Evolutionary conservation across 2,113 vertebrate genomes (phyloP).

Genomic region (Passer domesticus): DNA sequence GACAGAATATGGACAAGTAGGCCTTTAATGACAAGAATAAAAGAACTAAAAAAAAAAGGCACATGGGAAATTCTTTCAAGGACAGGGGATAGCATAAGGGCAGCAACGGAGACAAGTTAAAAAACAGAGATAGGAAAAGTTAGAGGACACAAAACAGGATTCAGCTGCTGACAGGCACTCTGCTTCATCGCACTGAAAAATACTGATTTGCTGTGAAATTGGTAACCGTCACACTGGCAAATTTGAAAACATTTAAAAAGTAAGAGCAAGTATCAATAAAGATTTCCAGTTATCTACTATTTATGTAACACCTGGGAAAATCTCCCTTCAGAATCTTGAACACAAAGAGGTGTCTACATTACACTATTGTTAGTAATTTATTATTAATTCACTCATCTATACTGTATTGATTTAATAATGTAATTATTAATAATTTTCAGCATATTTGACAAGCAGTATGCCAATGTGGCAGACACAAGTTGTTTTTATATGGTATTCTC

Average conservation of each 20-base stretch:
- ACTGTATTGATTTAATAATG: not conserved
- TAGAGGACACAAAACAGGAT: not conserved
- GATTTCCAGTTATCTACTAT: not conserved
- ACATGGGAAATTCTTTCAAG: conserved; percentile 9
- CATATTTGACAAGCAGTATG: not conserved
- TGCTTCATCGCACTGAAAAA: not conserved
- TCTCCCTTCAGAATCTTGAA: not conserved
- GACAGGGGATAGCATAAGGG: not conserved
- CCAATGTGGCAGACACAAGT: not conserved
- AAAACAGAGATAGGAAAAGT: not conserved
- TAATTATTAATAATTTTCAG: not conserved
- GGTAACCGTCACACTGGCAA: not conserved
- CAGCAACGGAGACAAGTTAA: not conserved
- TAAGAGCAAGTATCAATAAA: not conserved
- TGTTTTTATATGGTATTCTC: not conserved
- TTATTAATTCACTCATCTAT: not conserved
- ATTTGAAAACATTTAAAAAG: not conserved
- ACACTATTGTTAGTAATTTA: not conserved
- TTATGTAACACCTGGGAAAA: not conserved
- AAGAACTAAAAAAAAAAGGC: not conserved
- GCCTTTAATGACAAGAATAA: not conserved
- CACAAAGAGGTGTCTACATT: not conserved
- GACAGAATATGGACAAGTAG: not conserved
- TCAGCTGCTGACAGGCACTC: not conserved
- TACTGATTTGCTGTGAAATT: not conserved